Percentiles rank a stretch among this genome's conserved stretches.
Evolutionary conservation across 1,140 invertebrate genomes (phyloP).

Genomic region (Bathynomus jamesi): DNA sequence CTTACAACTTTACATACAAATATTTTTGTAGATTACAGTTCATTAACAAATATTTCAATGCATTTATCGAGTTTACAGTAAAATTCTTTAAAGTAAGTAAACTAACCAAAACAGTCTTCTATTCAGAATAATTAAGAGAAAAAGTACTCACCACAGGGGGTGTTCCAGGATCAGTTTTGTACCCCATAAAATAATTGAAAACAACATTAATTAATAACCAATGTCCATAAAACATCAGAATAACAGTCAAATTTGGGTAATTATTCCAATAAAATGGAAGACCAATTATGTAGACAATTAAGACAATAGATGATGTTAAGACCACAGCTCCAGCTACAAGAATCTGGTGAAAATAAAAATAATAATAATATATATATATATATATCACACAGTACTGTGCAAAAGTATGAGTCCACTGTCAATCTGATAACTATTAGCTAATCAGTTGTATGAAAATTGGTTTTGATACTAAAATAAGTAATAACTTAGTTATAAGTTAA

Average conservation of each 20-base stretch:
- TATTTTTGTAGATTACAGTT: neutral
- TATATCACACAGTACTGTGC: conserved; percentile 5
- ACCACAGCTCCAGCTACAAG: conserved; percentile 74
- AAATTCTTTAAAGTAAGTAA: neutral
- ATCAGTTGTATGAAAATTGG: too few species aligned
- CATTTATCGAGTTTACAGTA: too few species aligned
- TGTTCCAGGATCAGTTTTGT: conserved; percentile 24
- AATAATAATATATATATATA: conserved; percentile 11
- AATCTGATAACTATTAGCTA: too few species aligned
- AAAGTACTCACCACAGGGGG: conserved; percentile 23
- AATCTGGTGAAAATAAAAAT: conserved; percentile 62
- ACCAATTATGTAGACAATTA: conserved; percentile 78
- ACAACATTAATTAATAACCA: conserved; percentile 84
- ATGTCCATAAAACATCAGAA: conserved; percentile 76
- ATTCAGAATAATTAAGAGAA: neutral
- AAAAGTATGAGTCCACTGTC: too few species aligned
- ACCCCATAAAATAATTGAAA: conserved; percentile 64
- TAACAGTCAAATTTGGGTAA: conserved; percentile 56
- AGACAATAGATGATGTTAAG: conserved; percentile 68
- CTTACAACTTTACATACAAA: neutral
- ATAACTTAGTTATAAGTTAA: neutral
- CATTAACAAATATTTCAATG: too few species aligned
- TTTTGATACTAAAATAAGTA: neutral
- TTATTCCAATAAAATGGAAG: conserved; percentile 82
- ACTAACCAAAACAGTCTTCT: neutral